Conservation (phyloP, 1,140 invertebrate species). For the Drosophila sucinea region DNA sequence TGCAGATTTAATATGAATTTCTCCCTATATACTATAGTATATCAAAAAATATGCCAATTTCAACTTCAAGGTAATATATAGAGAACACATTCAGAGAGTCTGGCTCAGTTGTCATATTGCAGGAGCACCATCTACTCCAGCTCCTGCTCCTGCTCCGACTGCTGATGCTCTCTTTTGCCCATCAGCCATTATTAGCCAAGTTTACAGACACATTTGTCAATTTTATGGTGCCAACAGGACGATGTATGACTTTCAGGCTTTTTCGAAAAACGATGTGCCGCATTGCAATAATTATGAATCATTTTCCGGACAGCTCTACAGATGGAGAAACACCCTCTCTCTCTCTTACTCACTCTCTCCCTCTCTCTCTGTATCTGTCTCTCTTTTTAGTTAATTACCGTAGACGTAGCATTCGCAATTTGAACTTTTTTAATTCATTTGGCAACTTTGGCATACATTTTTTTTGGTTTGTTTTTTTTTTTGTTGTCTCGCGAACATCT, state of each 20-base stretch:
- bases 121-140: neutral
- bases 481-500: neutral
- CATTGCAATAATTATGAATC: constrained; percentile 82
- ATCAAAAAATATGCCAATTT: neutral
- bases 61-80: constrained; percentile 4
- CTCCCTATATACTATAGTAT: neutral
- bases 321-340: neutral
- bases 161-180: neutral
- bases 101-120: constrained; percentile 10
- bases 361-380: neutral
- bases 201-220: constrained; percentile 83
- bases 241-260: constrained; percentile 51
- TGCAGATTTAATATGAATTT: neutral
- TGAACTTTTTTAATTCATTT: constrained; percentile 75
- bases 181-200: constrained; percentile 74
- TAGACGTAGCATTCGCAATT: constrained; percentile 38
- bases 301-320: constrained; percentile 50
- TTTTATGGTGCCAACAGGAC: constrained; percentile 77
- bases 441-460: constrained; percentile 61
- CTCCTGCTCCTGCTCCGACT: constrained; percentile 9
- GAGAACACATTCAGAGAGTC: neutral
- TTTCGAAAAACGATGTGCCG: constrained; percentile 53
- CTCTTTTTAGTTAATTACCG: constrained; percentile 63
- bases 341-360: neutral
- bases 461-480: neutral